Base-by-base conservation (phyloP, 2,113 vertebrate species). In the Neogobius melanostomus region DNA sequence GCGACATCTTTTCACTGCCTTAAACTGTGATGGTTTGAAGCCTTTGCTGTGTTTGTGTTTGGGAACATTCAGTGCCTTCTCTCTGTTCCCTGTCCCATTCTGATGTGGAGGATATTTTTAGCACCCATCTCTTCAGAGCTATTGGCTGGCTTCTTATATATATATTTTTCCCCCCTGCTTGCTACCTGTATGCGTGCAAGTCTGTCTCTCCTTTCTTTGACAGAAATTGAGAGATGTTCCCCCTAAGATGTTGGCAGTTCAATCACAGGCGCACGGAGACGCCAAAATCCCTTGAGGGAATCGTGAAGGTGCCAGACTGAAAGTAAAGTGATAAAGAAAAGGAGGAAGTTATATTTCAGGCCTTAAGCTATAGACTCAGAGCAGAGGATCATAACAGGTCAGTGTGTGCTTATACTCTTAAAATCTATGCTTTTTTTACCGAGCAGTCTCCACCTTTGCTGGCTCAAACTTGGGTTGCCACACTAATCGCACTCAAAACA, bases 21-120 rank as follows among this genome's bases (percentile, higher is more conserved):
- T 69, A 74, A 81, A 66, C 21, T 0, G 71, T 62, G 60, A 75
- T 66, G 71, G 62, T 82, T 21, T 36, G 56, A 42, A 42, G 28
- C 61, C 64, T 67, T 47, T 49, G 57, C 54, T 64, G 64, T 45
- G 64, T 67, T 65, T 42, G 69, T 84, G 81, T 82, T 68, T 77
- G 78, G 76, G 80, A 83, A 90, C 86, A 85, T 70, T 82, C 85
- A 79, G 87, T 88, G 79, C 83, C 79, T 14, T 56, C 28, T 11
- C 46, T 80, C 80, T 84, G 75, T 86, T 77, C 70, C 6, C 73
- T 50, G 15, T 78, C 69, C 67, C 47, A 36, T 80, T 85, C 87
- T 89, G 74, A 76, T 72, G 74, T 77, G 52, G 72, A 11, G 70
- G 64, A 81, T 93, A 91, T 92, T 91, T 93, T 89, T 91, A 93